Evolutionary conservation across 2,113 vertebrate species (phyloP).

Genomic region (Rhabdornis inornatus): DNA sequence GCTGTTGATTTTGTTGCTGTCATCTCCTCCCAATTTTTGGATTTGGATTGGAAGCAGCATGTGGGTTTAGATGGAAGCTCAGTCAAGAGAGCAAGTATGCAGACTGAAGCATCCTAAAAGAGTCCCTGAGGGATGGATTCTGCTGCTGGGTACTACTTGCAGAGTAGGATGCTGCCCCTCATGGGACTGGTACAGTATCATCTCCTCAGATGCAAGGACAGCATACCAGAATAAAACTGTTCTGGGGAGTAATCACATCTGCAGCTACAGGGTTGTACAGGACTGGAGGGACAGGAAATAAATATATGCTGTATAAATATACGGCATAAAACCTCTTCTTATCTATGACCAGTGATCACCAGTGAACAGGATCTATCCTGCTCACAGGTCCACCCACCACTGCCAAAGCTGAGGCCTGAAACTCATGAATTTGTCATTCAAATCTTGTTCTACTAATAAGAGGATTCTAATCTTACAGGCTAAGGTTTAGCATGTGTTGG

Average conservation of each 20-base stretch:
- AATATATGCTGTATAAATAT: neutral
- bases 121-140: neutral
- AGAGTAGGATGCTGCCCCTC: neutral
- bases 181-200: neutral
- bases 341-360: neutral
- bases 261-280: neutral
- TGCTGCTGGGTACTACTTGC: neutral
- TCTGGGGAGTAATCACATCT: accelerated
- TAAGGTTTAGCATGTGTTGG: neutral
- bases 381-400: neutral
- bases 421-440: neutral
- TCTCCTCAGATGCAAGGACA: neutral
- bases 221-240: neutral
- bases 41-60: neutral
- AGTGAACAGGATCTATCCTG: neutral
- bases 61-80: neutral
- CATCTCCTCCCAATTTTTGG: neutral
- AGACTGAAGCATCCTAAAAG: neutral
- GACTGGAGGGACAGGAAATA: neutral
- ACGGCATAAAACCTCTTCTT: neutral
- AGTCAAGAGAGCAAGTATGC: accelerated
- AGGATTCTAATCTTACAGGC: neutral
- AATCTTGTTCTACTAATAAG: neutral
- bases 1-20: neutral
- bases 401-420: neutral